Conservation (phyloP, 1,140 invertebrate species). For the Adoxophyes honmai region DNA sequence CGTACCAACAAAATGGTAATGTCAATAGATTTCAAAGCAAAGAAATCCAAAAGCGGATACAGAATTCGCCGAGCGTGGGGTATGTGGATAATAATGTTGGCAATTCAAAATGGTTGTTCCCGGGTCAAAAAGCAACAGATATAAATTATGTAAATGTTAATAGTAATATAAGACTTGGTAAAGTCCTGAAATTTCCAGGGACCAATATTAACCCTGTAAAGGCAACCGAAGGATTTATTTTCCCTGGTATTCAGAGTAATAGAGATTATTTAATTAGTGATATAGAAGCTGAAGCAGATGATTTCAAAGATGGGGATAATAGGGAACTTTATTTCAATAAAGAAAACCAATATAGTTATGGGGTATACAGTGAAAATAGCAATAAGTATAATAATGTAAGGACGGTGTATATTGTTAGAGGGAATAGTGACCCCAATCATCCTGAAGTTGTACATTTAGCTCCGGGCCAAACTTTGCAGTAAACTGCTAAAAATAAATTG, state of each 20-base stretch:
- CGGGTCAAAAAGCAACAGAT: no score
- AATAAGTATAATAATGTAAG: conserved; percentile 26
- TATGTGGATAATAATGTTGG: conserved; percentile 18
- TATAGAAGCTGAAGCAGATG: conserved; percentile 15
- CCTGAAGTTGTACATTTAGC: conserved; percentile 55
- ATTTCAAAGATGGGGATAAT: conserved; percentile 21
- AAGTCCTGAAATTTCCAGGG: conserved; percentile 43
- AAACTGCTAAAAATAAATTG: conserved; percentile 1
- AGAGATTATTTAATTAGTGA: conserved; percentile 18
- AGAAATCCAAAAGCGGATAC: conserved; percentile 18
- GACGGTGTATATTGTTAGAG: conserved; percentile 58
- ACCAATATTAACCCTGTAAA: conserved; percentile 21
- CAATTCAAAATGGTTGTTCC: conserved; percentile 43
- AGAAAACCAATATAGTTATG: not conserved
- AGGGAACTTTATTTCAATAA: not conserved
- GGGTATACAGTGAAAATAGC: not conserved
- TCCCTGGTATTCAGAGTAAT: conserved; percentile 30
- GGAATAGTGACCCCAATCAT: conserved; percentile 58
- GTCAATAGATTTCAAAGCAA: not conserved
- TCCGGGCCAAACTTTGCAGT: conserved; percentile 38
- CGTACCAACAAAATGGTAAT: not conserved
- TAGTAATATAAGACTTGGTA: conserved; percentile 32
- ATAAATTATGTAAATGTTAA: conserved; percentile 1
- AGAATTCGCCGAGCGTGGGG: not conserved
- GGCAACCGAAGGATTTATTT: conserved; percentile 23